Base-by-base conservation (phyloP, 35 echinoderm and acorn worm genomes). In the Apostichopus californicus region DNA sequence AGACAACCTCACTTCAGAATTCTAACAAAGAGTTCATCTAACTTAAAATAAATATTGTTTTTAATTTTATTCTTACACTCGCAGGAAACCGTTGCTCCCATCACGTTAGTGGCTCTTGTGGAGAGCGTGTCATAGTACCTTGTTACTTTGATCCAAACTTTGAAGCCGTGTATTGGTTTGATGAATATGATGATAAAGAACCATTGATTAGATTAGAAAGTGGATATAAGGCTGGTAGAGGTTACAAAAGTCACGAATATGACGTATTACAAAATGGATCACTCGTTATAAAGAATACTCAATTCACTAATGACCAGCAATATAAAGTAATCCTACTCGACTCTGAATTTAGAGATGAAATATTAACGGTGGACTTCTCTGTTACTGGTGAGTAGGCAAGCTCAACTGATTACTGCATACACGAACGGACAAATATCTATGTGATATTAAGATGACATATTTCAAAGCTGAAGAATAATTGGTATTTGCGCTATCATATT, bases 241-340 rank as follows among this genome's bases (percentile, higher is more conserved):
- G 28, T 34, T 2, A 34, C 28, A 53, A 21, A 28, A 83, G 2
- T 11, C 17, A 57, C 5, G 80, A 83, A 83, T 83, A 56, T 55
- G 80, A 83, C 56, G 17, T 83, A 13, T 21, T 83, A 55, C 80
- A 57, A 54, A 83, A 83, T 57, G 80, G 80, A n/a, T 54, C 80
- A 17, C 80, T 83, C 4, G 21, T 55, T 18, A 83, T 83, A 56
- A 83, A 55, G 56, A 54, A 83, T 6, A 28, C 56, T 73, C 71
- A 73, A n/a, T 73, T 18, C 15, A 73, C 15, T 7, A 12, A 73
- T 73, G 1, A 73, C 14, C 11, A 73, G 71, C 5, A 22, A 18
- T 73, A 73, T 18, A 17, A 18, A n/a, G 71, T 73, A 14, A 17
- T 73, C 71, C 71, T 73, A 18, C 14, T 73, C n/a, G 15, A 73